These are phyloP conservation scores for Drosophila micromelanica DNA, from an alignment of 1,140 invertebrate species.

Conservation along the genomic window DNA sequence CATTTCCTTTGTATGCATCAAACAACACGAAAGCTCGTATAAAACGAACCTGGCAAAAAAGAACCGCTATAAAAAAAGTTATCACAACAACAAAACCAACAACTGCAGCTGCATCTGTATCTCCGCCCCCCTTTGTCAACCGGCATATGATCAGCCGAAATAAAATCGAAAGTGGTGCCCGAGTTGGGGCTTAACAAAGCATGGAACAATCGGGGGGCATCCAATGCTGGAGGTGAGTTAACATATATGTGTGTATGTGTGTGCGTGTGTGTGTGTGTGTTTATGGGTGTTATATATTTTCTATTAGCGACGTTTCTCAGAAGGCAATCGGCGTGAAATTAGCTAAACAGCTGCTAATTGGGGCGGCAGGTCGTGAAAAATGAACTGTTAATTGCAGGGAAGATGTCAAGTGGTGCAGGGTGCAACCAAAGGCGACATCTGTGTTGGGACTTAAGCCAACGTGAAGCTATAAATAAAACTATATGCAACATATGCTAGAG, in stretches of 20 bases:
- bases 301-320: conserved; percentile 56
- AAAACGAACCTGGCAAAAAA: conserved; percentile 42
- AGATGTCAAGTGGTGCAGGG: background rate
- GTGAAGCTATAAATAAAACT: conserved; percentile 10
- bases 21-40: conserved; percentile 33
- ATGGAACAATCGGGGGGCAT: conserved; percentile 30
- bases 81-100: conserved; percentile 17
- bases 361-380: conserved; percentile 51
- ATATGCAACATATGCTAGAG: background rate
- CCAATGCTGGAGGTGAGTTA: conserved; percentile 55
- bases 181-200: conserved; percentile 14
- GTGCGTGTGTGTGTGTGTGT: conserved; percentile 27
- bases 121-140: conserved; percentile 1
- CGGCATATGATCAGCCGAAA: conserved; percentile 30
- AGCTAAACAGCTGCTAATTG: conserved; percentile 70
- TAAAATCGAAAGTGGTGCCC: conserved; percentile 33
- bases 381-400: background rate
- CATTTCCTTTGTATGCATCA: conserved; percentile 31
- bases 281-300: conserved; percentile 40
- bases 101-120: background rate
- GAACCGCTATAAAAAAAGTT: conserved; percentile 14
- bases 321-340: conserved; percentile 27
- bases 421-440: conserved; percentile 13
- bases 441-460: background rate
- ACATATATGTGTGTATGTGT: conserved; percentile 10